Evolutionary conservation across 1,140 invertebrate species (phyloP).

Genomic region (Arctopsyche grandis): DNA sequence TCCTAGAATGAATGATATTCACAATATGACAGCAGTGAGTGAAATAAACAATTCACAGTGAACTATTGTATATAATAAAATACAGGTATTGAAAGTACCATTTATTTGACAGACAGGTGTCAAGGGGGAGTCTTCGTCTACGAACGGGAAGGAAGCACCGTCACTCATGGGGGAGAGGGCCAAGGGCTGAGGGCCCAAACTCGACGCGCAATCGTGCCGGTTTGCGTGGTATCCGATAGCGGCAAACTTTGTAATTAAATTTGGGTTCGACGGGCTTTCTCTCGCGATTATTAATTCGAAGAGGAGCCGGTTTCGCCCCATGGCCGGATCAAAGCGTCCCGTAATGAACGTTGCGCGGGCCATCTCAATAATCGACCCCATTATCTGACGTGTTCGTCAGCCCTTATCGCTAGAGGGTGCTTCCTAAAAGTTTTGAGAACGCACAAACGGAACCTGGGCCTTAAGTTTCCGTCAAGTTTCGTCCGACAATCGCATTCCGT

Average conservation of each 20-base stretch:
- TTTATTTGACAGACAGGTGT: no score
- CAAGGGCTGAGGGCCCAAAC: not conserved
- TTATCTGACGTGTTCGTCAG: slow-evolving; percentile 18
- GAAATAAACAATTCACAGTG: no score
- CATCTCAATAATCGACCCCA: slow-evolving; percentile 25
- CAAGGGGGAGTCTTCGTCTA: no score
- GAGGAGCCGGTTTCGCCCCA: not conserved
- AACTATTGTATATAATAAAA: no score
- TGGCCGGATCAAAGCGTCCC: slow-evolving; percentile 7
- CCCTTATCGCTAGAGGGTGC: not conserved
- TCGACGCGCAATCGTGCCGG: not conserved
- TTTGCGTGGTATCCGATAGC: no score
- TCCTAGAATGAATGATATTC: no score
- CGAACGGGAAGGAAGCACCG: not conserved
- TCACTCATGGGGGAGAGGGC: not conserved
- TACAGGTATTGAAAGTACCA: no score
- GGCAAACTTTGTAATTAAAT: slow-evolving; percentile 24
- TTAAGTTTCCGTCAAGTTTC: no score
- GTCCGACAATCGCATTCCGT: no score
- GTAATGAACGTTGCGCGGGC: not conserved
- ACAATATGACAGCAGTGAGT: no score
- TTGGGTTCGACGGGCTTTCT: slow-evolving; percentile 13
- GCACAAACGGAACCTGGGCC: no score
- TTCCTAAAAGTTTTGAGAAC: not conserved
- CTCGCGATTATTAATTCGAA: slow-evolving; percentile 18